Evolutionary conservation across 2,797 vertebrate species (phyloP), one percentile per base, ranked within the genome.

Genomic region (Novumbra hubbsi): DNA sequence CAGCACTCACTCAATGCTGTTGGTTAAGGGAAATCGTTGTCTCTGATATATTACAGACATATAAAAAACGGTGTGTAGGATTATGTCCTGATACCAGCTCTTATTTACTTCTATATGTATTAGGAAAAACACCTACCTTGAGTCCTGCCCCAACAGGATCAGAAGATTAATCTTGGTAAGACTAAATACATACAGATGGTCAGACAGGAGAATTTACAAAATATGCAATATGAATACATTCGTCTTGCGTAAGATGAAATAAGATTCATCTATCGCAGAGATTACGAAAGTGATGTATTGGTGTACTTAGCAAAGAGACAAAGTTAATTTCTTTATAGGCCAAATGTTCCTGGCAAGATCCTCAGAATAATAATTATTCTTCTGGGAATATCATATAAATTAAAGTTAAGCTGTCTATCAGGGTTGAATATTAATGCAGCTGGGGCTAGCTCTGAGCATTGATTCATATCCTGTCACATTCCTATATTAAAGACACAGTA

Each of bases 161-260:
- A 94, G 88, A 89, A 89, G 95, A 96, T 97, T 97, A 96, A 96
- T 96, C 95, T 95, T 92, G 92, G 93, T 95, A 92, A 94, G 92
- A 91, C 87, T 94, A 94, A 94, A 94, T 92, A 92, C 92, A 91
- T 94, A 94, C 96, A 96, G 95, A 95, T 96, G 94, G 95, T 95
- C 95, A 91, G 93, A 95, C 94, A 95, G 92, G 91, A 95, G 94
- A 95, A 96, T 96, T 95, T 95, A 95, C 93, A 95, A 96, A 95
- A 94, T 94, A 94, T 94, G 94, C 95, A 95, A 94, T 94, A 95
- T 94, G 95, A 96, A 96, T 96, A 94, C 92, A 93, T 95, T 94
- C 90, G 92, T 93, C 93, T 92, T 90, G 92, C 88, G 85, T 92
- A 94, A 95, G 94, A 94, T 94, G 90, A 92, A 94, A 92, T 93